Evolutionary conservation across 2,113 vertebrate genomes (phyloP).

Genomic region (Chamaetylas fuelleborni): DNA sequence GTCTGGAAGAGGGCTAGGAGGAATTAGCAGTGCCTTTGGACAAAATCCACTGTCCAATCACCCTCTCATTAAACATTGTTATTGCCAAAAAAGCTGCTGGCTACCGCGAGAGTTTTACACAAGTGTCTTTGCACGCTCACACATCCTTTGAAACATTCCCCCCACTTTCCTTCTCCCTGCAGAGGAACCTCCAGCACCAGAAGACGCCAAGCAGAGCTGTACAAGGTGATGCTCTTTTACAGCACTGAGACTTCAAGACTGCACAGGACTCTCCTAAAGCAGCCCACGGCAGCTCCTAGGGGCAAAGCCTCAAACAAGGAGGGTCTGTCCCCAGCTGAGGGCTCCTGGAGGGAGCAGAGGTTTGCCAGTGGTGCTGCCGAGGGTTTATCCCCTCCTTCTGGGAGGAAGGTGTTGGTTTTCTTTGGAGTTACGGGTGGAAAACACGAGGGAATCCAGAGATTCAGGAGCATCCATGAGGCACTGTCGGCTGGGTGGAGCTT

Average conservation of each 20-base stretch:
- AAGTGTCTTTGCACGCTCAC: rapidly evolving
- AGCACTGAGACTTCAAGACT: neutral
- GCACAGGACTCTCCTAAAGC: neutral
- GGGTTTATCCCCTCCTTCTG: neutral
- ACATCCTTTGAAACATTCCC: neutral
- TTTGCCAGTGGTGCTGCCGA: neutral
- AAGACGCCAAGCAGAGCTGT: neutral
- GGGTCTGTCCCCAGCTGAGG: neutral
- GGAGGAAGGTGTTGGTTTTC: neutral
- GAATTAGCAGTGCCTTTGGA: neutral
- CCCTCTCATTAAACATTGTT: neutral
- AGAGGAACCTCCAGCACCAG: neutral
- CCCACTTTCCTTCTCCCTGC: neutral
- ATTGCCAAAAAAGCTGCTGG: neutral
- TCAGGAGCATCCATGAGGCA: constrained; percentile 32
- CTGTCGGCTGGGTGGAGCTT: constrained; percentile 38
- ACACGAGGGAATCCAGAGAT: constrained; percentile 18
- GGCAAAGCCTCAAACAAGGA: neutral
- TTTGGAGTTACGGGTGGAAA: neutral
- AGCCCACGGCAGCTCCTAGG: neutral
- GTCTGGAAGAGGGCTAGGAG: neutral
- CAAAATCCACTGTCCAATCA: neutral
- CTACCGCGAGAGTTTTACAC: neutral
- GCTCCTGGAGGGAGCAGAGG: neutral
- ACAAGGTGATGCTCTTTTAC: neutral